Evolutionary conservation across 2,113 vertebrate species (phyloP), one percentile per base, ranked within the genome.

Genomic region (Cygnus atratus): DNA sequence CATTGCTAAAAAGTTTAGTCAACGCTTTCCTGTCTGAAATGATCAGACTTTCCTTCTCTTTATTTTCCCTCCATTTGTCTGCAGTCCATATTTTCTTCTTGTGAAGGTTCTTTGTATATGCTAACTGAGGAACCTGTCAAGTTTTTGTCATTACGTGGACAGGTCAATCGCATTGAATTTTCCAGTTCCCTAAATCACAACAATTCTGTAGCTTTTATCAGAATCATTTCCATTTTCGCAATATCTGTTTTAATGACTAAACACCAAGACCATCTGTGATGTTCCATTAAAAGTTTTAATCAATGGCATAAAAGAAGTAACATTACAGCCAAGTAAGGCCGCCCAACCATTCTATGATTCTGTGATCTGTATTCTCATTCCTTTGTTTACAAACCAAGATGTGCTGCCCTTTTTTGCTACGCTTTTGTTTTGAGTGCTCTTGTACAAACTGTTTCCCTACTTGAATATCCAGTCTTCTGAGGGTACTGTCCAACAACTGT

Each of bases 21-120:
- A 35, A 29, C 37, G 33, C 65, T 78, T 72, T 79, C 52, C 29
- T 66, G 26, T 41, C 6, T 20, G 22, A 62, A 62, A 39, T 33
- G 14, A 54, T 24, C 7, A 31, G 25, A 16, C 26, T 81, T 75
- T 37, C 35, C 74, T 59, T 65, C 13, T 7, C 5, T 37, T 9
- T 2, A 1, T 57, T 57, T 43, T 24, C 2, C 5, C 25, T 3
- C 14, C 20, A 52, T 31, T 28, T 1, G 0, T 37, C 62, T 75
- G 31, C 18, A 65, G 35, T 2, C 24, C 35, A n/a, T 33, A 28
- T 82, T 75, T 67, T 35, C 5, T 59, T 83, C 74, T 29, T 67
- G 52, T 24, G 19, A 50, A 72, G 24, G 41, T 68, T 65, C 28
- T 82, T 55, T 41, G 24, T 26, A 65, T 13, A n/a, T 3, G 9